phyloP scores from a whole-genome alignment of 2,113 vertebrate species.

The Ranitomeya imitator region DNA sequence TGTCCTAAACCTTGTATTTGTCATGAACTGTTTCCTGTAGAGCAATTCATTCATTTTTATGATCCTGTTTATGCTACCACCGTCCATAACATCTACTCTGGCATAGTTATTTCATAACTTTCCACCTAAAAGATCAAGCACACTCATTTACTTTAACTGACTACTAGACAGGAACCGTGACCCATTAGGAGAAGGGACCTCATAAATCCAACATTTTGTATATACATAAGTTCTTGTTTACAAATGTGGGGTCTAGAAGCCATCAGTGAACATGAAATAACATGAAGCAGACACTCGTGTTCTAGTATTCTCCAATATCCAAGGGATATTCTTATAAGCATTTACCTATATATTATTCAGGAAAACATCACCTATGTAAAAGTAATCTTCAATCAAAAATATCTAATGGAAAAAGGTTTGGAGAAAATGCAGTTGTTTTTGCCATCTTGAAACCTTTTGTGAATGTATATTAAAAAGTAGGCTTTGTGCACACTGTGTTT shows the following conservation, averaged over 20 bases:
- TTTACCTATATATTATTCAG: background rate
- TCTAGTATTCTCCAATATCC: background rate
- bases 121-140: conserved; percentile 8
- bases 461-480: too few relatives aligned
- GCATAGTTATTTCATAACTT: background rate
- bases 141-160: background rate
- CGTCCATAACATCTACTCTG: background rate
- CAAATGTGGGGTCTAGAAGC: background rate
- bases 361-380: background rate
- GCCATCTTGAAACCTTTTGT: too few relatives aligned
- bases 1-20: background rate
- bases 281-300: background rate
- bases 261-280: background rate
- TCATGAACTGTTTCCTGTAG: background rate
- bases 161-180: background rate
- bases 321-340: background rate
- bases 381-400: background rate
- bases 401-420: background rate
- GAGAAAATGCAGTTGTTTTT: background rate
- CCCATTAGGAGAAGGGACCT: background rate
- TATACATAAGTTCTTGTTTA: background rate
- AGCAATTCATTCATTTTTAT: background rate
- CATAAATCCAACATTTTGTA: background rate
- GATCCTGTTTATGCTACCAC: background rate
- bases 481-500: too few relatives aligned